phyloP scores from a whole-genome alignment of 1,140 invertebrate species.

The Achroia grisella region DNA sequence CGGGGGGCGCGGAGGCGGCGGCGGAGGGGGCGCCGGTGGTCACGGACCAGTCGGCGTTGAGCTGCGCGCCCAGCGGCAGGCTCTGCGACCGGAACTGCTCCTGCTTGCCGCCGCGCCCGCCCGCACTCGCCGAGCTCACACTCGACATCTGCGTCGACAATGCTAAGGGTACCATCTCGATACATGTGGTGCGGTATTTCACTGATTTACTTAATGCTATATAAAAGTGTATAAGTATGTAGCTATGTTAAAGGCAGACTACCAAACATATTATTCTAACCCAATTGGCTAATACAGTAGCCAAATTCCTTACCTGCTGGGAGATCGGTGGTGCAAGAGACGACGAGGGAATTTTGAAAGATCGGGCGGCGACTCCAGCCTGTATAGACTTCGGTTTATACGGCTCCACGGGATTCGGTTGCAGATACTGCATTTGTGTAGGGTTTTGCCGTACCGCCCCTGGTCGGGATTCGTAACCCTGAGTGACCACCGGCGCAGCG shows the following conservation, averaged over 20 bases:
- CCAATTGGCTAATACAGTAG: neutral
- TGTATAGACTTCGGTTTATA: constrained; percentile 37
- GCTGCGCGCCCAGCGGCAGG: constrained; percentile 72
- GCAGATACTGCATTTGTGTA: constrained; percentile 47
- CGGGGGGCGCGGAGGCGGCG: constrained; percentile 8
- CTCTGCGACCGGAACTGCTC: constrained; percentile 76
- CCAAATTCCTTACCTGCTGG: constrained; percentile 33
- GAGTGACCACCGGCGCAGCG: constrained; percentile 7
- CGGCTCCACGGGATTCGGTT: constrained; percentile 29
- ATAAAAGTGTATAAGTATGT: no score
- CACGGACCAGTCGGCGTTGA: constrained; percentile 53
- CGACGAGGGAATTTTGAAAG: constrained; percentile 61
- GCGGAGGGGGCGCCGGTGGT: constrained; percentile 22
- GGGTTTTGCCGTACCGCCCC: constrained; percentile 22
- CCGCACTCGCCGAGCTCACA: no score
- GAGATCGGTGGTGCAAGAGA: constrained; percentile 35
- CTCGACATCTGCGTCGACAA: no score
- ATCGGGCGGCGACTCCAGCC: constrained; percentile 21
- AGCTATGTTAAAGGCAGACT: no score
- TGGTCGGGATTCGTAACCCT: constrained; percentile 4
- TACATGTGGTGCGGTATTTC: no score
- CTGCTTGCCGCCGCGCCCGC: constrained; percentile 17
- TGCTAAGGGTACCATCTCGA: no score
- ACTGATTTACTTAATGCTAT: no score
- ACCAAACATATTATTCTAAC: no score